Conservation (phyloP, 1,140 invertebrate species). For the Asbolus verrucosus region DNA sequence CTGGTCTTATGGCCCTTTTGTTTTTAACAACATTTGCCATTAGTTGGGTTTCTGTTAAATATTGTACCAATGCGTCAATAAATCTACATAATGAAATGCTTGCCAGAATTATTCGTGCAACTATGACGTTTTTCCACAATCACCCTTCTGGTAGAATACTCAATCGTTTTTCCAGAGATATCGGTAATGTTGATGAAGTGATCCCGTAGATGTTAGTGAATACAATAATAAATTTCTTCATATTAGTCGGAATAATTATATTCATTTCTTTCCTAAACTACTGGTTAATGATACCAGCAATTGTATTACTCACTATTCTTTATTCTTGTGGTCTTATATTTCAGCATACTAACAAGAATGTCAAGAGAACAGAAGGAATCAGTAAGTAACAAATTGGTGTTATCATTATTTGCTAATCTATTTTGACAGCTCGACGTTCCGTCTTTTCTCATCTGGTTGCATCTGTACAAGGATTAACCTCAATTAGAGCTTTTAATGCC, state of each 20-base stretch:
- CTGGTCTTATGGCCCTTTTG: neutral
- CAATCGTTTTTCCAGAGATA: constrained; percentile 55
- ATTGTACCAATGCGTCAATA: constrained; percentile 73
- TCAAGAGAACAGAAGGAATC: too few relatives aligned
- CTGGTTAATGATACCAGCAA: constrained; percentile 4
- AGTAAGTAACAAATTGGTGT: too few relatives aligned
- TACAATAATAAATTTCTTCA: neutral
- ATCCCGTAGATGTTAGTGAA: neutral
- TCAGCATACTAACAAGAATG: neutral
- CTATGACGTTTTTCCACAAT: constrained; percentile 85
- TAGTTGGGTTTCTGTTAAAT: constrained; percentile 63
- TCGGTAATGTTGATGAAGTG: neutral
- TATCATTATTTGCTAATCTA: too few relatives aligned
- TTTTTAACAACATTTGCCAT: neutral
- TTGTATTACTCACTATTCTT: neutral
- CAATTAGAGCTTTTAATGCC: constrained; percentile 85
- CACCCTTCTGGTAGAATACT: constrained; percentile 75
- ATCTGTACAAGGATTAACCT: constrained; percentile 87
- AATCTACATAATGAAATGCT: constrained; percentile 78
- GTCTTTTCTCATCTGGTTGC: constrained; percentile 89
- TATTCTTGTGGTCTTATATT: neutral
- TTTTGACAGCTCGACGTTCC: constrained; percentile 77
- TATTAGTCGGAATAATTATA: too few relatives aligned
- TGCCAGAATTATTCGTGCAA: constrained; percentile 67
- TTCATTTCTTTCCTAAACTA: neutral